Conservation (phyloP, 2,888 invertebrate genomes). For the Napeogenes sylphis region DNA sequence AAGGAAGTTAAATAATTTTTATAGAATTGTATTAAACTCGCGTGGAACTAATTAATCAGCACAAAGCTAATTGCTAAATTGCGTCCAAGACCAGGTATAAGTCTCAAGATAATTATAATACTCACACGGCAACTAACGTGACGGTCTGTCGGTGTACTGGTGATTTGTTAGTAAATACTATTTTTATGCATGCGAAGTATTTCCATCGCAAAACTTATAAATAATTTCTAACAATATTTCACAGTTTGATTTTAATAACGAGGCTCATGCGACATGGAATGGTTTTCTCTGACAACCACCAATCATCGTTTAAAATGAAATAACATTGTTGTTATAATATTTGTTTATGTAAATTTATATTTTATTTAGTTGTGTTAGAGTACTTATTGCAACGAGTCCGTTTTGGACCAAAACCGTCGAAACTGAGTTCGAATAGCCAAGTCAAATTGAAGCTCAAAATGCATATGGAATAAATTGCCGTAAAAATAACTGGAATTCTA, state of each 20-base stretch:
- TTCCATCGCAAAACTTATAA: constrained; percentile 26
- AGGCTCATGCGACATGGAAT: constrained; percentile 45
- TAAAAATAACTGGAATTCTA: constrained; percentile 36
- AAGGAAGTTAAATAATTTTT: background rate
- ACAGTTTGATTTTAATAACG: constrained; percentile 42
- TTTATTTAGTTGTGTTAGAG: constrained; percentile 2
- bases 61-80: constrained; percentile 11
- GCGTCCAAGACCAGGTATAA: constrained; percentile 13
- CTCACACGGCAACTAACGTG: constrained; percentile 34
- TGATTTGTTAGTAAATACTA: constrained; percentile 35
- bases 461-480: constrained; percentile 27
- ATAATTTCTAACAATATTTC: constrained; percentile 38
- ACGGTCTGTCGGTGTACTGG: constrained; percentile 30
- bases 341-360: background rate
- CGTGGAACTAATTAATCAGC: constrained; percentile 12
- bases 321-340: constrained; percentile 39
- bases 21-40: constrained; percentile 3
- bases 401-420: constrained; percentile 3
- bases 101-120: constrained; percentile 27
- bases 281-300: constrained; percentile 44
- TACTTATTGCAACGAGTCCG: constrained; percentile 13
- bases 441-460: constrained; percentile 27
- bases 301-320: constrained; percentile 39
- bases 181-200: constrained; percentile 28
- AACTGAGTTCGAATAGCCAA: constrained; percentile 16